Evolutionary conservation across 2,888 invertebrate genomes (phyloP), one percentile per base, ranked within the genome.

Genomic region (Biston stratarius): DNA sequence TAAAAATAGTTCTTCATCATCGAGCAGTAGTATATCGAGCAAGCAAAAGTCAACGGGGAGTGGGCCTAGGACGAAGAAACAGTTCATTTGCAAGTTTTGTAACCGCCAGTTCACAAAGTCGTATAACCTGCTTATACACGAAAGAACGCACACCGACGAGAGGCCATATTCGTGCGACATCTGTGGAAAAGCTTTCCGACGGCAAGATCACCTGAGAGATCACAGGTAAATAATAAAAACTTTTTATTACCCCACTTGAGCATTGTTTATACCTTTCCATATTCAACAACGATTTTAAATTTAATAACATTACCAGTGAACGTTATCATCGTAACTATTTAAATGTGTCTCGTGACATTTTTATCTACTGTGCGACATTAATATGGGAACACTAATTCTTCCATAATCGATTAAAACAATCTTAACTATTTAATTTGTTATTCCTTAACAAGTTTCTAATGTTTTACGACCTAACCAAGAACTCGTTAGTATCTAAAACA

Each of bases 71-170:
- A 98, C 98, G 44, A 99, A 99, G 93, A 99, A 99, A 89, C 99
- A 99, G 90, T 99, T 99, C 91, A 99, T 99, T 83, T 99, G 99
- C 94, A 98, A 98, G 92, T 99, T 98, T 94, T 99, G 99, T 90
- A 97, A 98, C 88, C 95, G 99, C 59, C 98, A 99, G 87, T 99
- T 99, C 90, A 99, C 99, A 73, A 99, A 99, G 94, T 98, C 98
- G 57, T 99, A 99, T 92, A 99, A 99, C 92, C 95, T 99, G 83
- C 95, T 99, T 79, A 99, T 99, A 80, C 99, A 99, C 93, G 99
- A 99, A 88, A 95, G 99, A 84, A 99, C 99, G 15, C 99, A 99
- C 87, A 99, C 99, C 45, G 99, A 99, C 87, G 99, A 99, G 91
- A 94, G 99, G 74, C 99, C 99, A 0, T 99, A 99, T 89, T 97